Conservation (phyloP, 2,113 vertebrate species). For the Rhinopomastus cyanomelas region DNA sequence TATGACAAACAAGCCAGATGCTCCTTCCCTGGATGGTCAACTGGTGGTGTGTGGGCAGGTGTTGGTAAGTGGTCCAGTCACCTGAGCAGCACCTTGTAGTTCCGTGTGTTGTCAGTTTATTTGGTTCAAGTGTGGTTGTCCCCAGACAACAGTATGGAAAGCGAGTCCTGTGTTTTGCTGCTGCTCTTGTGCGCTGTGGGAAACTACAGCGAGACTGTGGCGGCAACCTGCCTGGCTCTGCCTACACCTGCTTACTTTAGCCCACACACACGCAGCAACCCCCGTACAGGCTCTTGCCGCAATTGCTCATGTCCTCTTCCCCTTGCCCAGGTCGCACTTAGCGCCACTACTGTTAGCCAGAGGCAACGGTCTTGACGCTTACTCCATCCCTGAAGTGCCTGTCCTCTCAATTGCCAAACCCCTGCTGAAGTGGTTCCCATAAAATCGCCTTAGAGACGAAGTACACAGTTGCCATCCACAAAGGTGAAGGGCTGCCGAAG, state of each 20-base stretch:
- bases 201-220: accelerated
- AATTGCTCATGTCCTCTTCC: neutral
- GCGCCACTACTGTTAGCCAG: neutral
- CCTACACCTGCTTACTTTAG: neutral
- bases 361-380: slow-evolving; percentile 53
- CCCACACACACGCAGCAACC: neutral
- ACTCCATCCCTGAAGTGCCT: slow-evolving; percentile 14
- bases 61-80: neutral
- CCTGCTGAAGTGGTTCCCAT: slow-evolving; percentile 40
- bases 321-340: slow-evolving; percentile 1
- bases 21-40: neutral
- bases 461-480: neutral
- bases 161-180: neutral
- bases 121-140: neutral
- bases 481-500: neutral
- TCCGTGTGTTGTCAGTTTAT: neutral
- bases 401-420: slow-evolving; percentile 42
- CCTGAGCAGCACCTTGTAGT: neutral
- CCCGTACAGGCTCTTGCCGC: neutral
- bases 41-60: accelerated
- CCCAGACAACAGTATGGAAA: accelerated
- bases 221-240: neutral
- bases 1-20: neutral
- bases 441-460: slow-evolving; percentile 62
- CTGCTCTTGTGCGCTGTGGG: neutral